A percentile compares a stretch with the other conserved stretches of the same genome.
Evolutionary conservation across 1,140 invertebrate species (phyloP).

Genomic region (Bombus affinis): DNA sequence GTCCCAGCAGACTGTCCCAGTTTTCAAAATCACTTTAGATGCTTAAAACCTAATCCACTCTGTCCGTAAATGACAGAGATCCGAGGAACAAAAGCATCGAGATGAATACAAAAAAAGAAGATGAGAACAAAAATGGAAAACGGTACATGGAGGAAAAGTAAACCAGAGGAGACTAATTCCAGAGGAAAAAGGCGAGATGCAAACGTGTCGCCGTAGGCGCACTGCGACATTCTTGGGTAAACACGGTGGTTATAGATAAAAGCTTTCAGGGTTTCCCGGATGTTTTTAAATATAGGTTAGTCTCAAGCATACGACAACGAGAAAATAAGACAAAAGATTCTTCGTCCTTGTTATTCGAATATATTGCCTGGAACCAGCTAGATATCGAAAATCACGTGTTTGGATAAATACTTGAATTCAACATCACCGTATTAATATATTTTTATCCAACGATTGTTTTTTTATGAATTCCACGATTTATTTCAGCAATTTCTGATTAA

Average conservation of each 20-base stretch:
- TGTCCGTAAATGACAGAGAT: neutral
- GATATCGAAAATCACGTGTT: neutral
- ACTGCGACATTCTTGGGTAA: slow-evolving; percentile 57
- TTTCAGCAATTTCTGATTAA: too few relatives aligned
- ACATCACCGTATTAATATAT: neutral
- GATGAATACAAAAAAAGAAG: neutral
- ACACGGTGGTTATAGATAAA: slow-evolving; percentile 42
- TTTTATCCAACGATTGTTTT: neutral
- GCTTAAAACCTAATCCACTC: neutral
- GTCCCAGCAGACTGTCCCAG: neutral
- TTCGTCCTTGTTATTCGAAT: neutral
- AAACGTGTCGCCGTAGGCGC: slow-evolving; percentile 36
- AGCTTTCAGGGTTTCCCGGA: slow-evolving; percentile 18
- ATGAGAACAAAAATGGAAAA: neutral
- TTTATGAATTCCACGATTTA: neutral
- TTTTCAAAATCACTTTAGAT: neutral
- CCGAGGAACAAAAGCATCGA: slow-evolving; percentile 14
- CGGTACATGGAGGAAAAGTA: neutral
- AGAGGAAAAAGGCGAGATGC: slow-evolving; percentile 14
- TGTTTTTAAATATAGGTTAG: slow-evolving; percentile 35
- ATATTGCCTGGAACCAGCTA: neutral
- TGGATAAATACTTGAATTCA: neutral
- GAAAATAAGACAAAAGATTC: neutral
- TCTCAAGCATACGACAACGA: neutral
- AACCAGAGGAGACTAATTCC: slow-evolving; percentile 30